Percentiles rank a stretch among this genome's conserved stretches.
Conservation (phyloP, 1,140 invertebrate species). For the Polypedilum pembai region DNA sequence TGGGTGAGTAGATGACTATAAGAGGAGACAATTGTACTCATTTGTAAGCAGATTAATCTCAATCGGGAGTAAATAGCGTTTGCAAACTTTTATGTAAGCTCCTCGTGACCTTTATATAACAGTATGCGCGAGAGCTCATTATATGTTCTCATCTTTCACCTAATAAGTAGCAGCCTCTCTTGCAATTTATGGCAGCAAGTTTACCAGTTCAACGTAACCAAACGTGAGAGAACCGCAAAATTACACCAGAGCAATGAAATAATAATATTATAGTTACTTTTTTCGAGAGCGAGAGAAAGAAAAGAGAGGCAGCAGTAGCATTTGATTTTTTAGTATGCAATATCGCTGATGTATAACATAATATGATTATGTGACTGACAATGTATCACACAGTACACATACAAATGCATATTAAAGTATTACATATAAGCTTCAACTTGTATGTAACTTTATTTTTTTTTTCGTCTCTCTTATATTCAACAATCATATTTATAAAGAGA, state of each 20-base stretch:
- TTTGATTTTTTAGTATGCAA: constrained; percentile 2
- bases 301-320: not conserved
- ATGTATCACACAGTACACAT: not conserved
- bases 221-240: not conserved
- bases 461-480: not conserved
- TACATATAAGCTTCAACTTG: not conserved
- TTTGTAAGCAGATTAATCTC: not conserved
- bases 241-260: constrained; percentile 6
- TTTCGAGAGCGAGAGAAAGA: not conserved
- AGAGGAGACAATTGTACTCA: not conserved
- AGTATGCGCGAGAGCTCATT: not conserved
- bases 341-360: constrained; percentile 6
- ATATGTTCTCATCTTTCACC: not conserved
- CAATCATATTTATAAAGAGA: not conserved
- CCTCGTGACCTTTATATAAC: not conserved
- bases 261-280: not conserved
- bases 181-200: not conserved
- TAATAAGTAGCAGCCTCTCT: not conserved
- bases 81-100: not conserved
- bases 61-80: not conserved
- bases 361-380: constrained; percentile 7
- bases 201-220: not conserved
- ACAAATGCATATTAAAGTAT: not conserved
- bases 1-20: not conserved
- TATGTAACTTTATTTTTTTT: not conserved